A percentile compares a stretch with the other conserved stretches of the same genome.
phyloP scores from a whole-genome alignment of 2,113 vertebrate genomes.

The Amphiprion ocellaris region DNA sequence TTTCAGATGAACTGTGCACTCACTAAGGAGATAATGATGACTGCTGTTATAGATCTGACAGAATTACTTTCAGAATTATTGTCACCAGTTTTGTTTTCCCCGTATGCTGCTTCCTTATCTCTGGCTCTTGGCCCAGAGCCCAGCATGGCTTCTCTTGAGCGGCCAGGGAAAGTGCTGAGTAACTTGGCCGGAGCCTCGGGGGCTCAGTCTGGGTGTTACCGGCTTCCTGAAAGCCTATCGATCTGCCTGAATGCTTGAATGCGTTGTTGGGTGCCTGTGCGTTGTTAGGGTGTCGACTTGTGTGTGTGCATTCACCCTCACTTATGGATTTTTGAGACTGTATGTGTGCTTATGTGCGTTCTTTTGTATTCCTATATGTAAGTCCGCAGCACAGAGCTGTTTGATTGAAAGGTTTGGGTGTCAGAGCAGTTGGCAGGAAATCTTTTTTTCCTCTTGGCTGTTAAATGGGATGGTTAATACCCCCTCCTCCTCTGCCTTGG shows the following conservation, averaged over 20 bases:
- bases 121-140: constrained; percentile 53
- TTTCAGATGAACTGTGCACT: constrained; percentile 41
- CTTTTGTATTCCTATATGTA: constrained; percentile 4
- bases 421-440: constrained; percentile 37
- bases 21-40: constrained; percentile 48
- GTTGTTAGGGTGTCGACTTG: constrained; percentile 13
- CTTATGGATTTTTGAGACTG: constrained; percentile 30
- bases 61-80: constrained; percentile 39
- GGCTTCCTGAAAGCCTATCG: constrained; percentile 67
- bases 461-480: constrained; percentile 49
- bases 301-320: constrained; percentile 49
- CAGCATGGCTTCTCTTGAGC: constrained; percentile 58
- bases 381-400: background rate
- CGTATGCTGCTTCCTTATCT: constrained; percentile 34
- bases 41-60: constrained; percentile 49
- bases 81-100: constrained; percentile 60
- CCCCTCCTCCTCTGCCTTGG: background rate
- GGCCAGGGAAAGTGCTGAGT: constrained; percentile 69
- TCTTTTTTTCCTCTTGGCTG: constrained; percentile 25
- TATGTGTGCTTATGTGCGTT: constrained; percentile 5
- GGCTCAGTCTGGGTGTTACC: constrained; percentile 65
- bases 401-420: constrained; percentile 57
- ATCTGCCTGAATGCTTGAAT: constrained; percentile 58
- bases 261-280: constrained; percentile 40
- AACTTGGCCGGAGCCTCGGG: constrained; percentile 58